Evolutionary conservation across 2,888 invertebrate genomes (phyloP).

Genomic region (Deilephila porcellus): DNA sequence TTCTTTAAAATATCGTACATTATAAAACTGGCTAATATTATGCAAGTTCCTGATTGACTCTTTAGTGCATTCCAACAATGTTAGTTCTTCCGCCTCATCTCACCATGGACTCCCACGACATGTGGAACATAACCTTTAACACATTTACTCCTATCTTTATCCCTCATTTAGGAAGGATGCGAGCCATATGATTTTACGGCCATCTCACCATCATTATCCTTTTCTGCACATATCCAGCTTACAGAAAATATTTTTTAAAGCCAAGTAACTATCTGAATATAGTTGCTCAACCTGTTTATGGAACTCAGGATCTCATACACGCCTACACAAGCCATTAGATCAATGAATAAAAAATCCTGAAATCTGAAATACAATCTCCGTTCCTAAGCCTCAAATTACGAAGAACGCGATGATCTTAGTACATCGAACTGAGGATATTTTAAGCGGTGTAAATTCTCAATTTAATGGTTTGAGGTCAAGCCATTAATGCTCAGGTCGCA

Average conservation of each 20-base stretch:
- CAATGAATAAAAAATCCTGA: not conserved
- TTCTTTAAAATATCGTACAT: not conserved
- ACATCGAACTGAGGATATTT: not conserved
- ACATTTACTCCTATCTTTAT: not conserved
- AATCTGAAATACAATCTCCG: not conserved
- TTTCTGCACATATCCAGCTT: no score
- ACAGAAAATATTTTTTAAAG: no score
- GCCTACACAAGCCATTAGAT: no score
- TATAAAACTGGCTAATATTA: constrained; percentile 1
- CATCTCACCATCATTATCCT: no score
- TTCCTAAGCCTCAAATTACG: not conserved
- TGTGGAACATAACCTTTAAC: not conserved
- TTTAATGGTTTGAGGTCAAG: constrained; percentile 6
- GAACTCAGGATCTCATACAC: no score
- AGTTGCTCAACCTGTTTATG: no score
- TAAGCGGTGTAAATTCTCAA: constrained; percentile 3
- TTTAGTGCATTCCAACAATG: not conserved
- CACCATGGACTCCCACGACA: not conserved
- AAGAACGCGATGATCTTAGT: not conserved
- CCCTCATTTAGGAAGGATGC: no score
- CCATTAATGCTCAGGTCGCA: not conserved
- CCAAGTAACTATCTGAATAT: no score
- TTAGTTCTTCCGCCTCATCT: not conserved
- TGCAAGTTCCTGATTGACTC: constrained; percentile 11
- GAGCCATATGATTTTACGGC: no score